Evolutionary conservation across 2,113 vertebrate genomes (phyloP).

Genomic region (Sorex fumeus): DNA sequence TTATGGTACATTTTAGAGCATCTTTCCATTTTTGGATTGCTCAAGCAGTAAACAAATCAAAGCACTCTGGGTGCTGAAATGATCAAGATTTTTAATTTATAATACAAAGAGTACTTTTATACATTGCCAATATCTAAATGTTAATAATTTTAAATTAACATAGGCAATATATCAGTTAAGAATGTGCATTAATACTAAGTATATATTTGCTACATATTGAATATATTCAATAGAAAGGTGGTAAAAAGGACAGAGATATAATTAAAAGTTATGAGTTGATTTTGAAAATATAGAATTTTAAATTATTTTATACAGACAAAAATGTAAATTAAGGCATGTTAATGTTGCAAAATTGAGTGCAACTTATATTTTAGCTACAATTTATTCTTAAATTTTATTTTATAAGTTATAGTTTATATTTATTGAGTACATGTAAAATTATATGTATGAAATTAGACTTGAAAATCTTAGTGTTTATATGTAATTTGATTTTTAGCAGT

Average conservation of each 20-base stretch:
- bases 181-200: background rate
- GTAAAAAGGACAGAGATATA: background rate
- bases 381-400: conserved; percentile 52
- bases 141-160: no score
- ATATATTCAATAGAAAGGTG: background rate
- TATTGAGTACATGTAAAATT: background rate
- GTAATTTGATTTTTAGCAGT: conserved; percentile 29
- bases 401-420: background rate
- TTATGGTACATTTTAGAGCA: conserved; percentile 31
- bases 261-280: background rate
- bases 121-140: no score
- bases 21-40: background rate
- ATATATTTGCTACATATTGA: background rate
- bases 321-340: conserved; percentile 24
- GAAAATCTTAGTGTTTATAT: no score
- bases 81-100: background rate
- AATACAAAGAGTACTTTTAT: no score
- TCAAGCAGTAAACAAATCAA: conserved; percentile 33
- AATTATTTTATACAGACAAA: background rate
- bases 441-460: no score
- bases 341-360: background rate
- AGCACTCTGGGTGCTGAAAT: background rate
- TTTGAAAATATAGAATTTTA: conserved; percentile 16
- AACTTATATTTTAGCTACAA: conserved; percentile 38
- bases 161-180: no score